A percentile compares a stretch with the other conserved stretches of the same genome.
Conservation (phyloP, 1,140 invertebrate species). For the Trigoniulus corallinus region DNA sequence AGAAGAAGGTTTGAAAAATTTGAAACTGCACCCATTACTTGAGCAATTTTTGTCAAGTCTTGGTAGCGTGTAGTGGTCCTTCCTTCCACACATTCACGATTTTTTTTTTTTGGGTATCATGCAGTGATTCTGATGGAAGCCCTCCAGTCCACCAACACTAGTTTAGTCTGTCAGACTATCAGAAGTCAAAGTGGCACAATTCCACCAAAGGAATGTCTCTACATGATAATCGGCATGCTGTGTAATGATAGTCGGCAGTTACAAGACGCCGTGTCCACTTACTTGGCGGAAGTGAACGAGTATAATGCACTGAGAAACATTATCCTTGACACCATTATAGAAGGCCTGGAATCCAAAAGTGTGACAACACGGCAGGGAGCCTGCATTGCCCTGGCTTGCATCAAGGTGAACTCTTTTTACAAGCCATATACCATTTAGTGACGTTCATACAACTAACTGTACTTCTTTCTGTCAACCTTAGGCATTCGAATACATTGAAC, state of each 20-base stretch:
- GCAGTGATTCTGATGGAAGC: not conserved
- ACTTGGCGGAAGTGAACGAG: not conserved
- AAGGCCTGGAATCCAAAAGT: slow-evolving; percentile 22
- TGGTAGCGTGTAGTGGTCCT: not conserved
- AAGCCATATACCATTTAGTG: too few species aligned
- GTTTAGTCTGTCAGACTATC: not conserved
- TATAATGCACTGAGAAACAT: not conserved
- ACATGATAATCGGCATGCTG: not conserved
- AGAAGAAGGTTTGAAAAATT: slow-evolving; percentile 27
- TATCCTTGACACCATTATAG: slow-evolving; percentile 19
- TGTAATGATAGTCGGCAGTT: not conserved
- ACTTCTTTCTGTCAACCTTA: slow-evolving; percentile 14
- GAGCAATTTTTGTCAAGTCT: not conserved
- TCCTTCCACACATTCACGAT: not conserved
- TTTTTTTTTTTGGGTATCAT: not conserved
- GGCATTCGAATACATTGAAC: slow-evolving; percentile 22
- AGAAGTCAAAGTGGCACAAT: not conserved
- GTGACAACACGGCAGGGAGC: slow-evolving; percentile 20
- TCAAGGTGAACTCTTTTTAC: slow-evolving; percentile 5
- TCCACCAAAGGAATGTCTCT: not conserved
- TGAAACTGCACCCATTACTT: not conserved
- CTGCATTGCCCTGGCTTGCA: slow-evolving; percentile 17
- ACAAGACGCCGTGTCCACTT: not conserved
- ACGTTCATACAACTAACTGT: not conserved
- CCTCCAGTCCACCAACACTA: not conserved